Evolutionary conservation across 2,113 vertebrate genomes (phyloP), one percentile per base, ranked within the genome.

Genomic region (Callaeas wilsoni): DNA sequence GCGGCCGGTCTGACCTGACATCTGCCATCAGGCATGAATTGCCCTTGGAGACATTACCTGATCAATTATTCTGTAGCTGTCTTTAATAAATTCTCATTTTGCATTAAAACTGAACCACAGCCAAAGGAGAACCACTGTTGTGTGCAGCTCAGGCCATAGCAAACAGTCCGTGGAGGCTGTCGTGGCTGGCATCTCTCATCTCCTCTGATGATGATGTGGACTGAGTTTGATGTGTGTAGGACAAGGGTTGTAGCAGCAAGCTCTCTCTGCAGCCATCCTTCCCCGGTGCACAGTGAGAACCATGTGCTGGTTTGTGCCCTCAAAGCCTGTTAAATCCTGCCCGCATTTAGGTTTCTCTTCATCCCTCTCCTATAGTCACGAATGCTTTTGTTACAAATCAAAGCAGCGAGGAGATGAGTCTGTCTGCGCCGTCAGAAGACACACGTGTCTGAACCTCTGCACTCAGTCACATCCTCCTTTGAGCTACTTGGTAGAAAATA

Each of bases 101-200:
- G n/a, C n/a, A 19, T 32, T 79, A 44, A 18, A 41, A 29, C 10
- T 60, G 62, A 41, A 6, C 9, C 4, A 4, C 39, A 62, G 55
- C 14, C n/a, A 13, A 47, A 56, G 18, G 60, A 39, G 39, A 35
- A 3, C 16, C 52, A 2, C 53, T 32, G 52, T 3, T 49, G 62
- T 35, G 70, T n/a, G 20, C 29, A 11, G 93, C 52, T 80, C 56
- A 21, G 73, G 41, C 74, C n/a, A 0, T 23, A 30, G 20, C 3
- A 1, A 46, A 18, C 29, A 35, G 21, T 7, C 42, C 10, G 1
- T 3, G 4, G 4, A 15, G 25, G 44, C 62, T 56, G 55, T 46
- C 16, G 1, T 16, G 7, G 1, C 44, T 9, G 0, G 37, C 11
- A 21, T 20, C 22, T 35, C 56, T 44, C 25, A 5, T 15, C 20